These are phyloP conservation scores for Cheilinus undulatus DNA, from an alignment of 2,113 vertebrate species.

Conservation along the genomic window DNA sequence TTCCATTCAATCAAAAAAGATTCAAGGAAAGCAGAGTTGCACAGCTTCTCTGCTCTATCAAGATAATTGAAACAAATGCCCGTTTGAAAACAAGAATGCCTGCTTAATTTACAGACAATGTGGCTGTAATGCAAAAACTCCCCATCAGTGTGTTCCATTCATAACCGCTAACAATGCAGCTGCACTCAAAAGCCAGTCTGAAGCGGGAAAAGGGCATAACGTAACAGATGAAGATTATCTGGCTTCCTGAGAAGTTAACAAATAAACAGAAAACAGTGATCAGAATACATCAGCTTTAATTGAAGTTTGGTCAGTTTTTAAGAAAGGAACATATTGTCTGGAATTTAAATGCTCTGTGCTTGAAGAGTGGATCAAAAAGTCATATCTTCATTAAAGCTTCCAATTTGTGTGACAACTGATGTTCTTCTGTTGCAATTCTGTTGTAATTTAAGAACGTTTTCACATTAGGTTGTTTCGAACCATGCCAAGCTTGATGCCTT, in stretches of 20 bases:
- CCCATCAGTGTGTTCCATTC: constrained; percentile 31
- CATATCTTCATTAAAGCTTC: too few species aligned
- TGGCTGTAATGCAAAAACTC: constrained; percentile 18
- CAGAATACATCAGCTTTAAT: constrained; percentile 49
- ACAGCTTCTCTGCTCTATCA: constrained; percentile 33
- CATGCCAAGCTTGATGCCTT: too few species aligned
- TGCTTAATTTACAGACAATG: constrained; percentile 57
- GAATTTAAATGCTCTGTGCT: constrained; percentile 1
- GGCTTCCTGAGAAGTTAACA: constrained; percentile 36
- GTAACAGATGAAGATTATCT: constrained; percentile 31
- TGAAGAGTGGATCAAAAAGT: not conserved
- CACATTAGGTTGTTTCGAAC: too few species aligned
- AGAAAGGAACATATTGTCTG: constrained; percentile 12
- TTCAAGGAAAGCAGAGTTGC: constrained; percentile 37
- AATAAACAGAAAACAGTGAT: constrained; percentile 47
- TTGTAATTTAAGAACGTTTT: too few species aligned
- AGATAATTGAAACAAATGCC: constrained; percentile 68
- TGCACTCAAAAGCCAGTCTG: constrained; percentile 1
- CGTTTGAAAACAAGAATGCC: constrained; percentile 54
- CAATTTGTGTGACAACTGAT: too few species aligned
- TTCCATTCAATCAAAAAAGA: constrained; percentile 46
- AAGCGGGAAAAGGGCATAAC: not conserved
- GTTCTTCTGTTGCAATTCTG: too few species aligned
- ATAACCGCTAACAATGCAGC: constrained; percentile 32
- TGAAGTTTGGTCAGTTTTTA: constrained; percentile 30